These are phyloP conservation scores for Platygyra sinensis DNA, from an alignment of 64 coral and sea anemone genomes.

Conservation along the genomic window DNA sequence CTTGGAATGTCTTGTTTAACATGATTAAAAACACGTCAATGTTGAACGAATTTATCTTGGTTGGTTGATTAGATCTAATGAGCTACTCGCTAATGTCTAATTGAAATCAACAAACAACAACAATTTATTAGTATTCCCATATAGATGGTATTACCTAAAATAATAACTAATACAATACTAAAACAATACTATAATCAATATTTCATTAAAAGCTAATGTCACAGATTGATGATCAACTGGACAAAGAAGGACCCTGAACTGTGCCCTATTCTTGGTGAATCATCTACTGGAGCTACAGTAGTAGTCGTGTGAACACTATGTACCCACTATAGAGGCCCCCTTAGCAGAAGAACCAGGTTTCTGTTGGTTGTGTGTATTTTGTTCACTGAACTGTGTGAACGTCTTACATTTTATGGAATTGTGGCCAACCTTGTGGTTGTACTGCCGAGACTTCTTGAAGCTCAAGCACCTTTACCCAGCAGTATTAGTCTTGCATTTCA, in stretches of 20 bases:
- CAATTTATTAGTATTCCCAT: no score
- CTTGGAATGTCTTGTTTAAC: no score
- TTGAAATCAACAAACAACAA: no score
- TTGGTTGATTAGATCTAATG: no score
- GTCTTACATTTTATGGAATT: conserved; percentile 80
- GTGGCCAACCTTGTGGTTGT: conserved; percentile 77
- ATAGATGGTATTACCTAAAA: no score
- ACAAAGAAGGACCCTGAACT: conserved; percentile 18
- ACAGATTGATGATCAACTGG: not conserved
- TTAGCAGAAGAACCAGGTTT: conserved; percentile 18
- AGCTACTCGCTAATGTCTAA: no score
- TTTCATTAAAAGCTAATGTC: no score
- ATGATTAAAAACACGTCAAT: no score
- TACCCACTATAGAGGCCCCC: not conserved
- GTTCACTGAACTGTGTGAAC: conserved; percentile 65
- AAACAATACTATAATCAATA: no score
- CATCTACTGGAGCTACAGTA: not conserved
- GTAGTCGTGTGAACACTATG: not conserved
- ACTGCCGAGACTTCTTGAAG: conserved; percentile 51
- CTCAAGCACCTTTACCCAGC: conserved; percentile 56
- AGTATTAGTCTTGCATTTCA: conserved; percentile 69
- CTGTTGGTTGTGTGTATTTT: conserved; percentile 64
- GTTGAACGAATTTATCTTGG: no score
- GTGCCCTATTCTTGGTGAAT: not conserved
- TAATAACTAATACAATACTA: no score